Base-by-base conservation (phyloP, 2,797 vertebrate genomes). In the Vireo griseus region DNA sequence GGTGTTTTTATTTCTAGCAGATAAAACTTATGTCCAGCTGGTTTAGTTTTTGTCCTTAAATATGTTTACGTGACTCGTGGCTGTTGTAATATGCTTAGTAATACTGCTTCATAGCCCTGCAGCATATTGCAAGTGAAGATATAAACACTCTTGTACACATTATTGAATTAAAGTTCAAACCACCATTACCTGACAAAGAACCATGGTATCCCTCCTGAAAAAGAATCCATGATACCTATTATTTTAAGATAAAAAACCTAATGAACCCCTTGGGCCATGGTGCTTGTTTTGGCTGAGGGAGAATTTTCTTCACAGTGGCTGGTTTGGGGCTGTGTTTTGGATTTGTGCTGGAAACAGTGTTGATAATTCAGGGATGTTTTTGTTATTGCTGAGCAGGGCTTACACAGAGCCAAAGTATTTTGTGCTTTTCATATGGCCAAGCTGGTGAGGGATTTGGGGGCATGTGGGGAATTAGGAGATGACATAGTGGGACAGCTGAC, bases 371-470 rank as follows among this genome's bases (percentile, higher is more conserved):
- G 14, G 10, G 16, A 25, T 21, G 6, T 22, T 67, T 54, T 40
- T 48, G 9, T 16, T 39, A 26, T 26, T 39, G 19, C 11, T 45
- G 65, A 40, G n/a, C 12, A 45, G 25, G 5, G 4, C 17, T 57
- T n/a, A 39, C n/a, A 67, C 8, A 39, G 11, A 72, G 24, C 17
- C 18, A 47, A 40, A 50, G 9, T 8, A 16, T 39, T 55, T 69
- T 29, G n/a, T 48, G 20, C 16, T 63, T 57, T 69, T 33, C 2
- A 2, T 51, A 45, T 2, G 21, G 12, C n/a, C 28, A 21, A 0
- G 0, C 6, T 19, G 44, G n/a, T 0, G 2, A 39, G 20, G 28
- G 45, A 37, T 3, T 4, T 13, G 20, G 14, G 8, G 2, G 2
- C 11, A 13, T 11, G 15, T 7, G n/a, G 33, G 20, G 25, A 40